These are phyloP conservation scores for Struthidea cinerea DNA, from an alignment of 2,113 vertebrate genomes.

Conservation along the genomic window DNA sequence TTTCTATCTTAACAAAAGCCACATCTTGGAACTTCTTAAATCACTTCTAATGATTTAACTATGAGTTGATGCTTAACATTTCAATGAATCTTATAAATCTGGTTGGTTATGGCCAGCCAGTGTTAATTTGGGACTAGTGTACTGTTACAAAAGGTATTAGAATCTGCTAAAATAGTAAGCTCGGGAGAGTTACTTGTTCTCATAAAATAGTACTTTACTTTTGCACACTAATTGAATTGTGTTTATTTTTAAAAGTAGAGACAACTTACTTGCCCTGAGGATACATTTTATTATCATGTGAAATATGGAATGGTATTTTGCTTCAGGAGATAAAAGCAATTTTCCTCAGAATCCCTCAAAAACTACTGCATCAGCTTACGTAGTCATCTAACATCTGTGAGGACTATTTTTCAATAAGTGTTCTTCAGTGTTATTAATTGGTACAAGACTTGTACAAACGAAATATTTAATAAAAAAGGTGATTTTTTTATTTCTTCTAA, in stretches of 20 bases:
- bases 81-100: slow-evolving; percentile 18
- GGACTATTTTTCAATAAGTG: slow-evolving; percentile 4
- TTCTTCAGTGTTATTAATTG: slow-evolving; percentile 30
- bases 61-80: not conserved
- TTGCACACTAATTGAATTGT: slow-evolving; percentile 59
- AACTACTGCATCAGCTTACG: slow-evolving; percentile 42
- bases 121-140: not conserved
- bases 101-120: not conserved
- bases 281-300: slow-evolving; percentile 57
- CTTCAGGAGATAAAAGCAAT: slow-evolving; percentile 68
- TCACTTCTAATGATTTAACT: not conserved
- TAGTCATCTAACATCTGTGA: slow-evolving; percentile 46
- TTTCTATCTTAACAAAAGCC: not conserved
- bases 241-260: slow-evolving; percentile 58
- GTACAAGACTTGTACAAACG: not conserved
- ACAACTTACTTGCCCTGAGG: slow-evolving; percentile 54
- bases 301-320: slow-evolving; percentile 61
- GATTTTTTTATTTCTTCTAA: not conserved
- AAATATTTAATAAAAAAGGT: not conserved
- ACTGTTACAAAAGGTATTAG: slow-evolving; percentile 17
- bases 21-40: not conserved
- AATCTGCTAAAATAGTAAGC: slow-evolving; percentile 20
- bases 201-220: slow-evolving; percentile 24
- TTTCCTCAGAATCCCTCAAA: slow-evolving; percentile 62
- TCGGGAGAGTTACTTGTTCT: slow-evolving; percentile 29